Evolutionary conservation across 2,113 vertebrate species (phyloP).

Genomic region (Prinia subflava): DNA sequence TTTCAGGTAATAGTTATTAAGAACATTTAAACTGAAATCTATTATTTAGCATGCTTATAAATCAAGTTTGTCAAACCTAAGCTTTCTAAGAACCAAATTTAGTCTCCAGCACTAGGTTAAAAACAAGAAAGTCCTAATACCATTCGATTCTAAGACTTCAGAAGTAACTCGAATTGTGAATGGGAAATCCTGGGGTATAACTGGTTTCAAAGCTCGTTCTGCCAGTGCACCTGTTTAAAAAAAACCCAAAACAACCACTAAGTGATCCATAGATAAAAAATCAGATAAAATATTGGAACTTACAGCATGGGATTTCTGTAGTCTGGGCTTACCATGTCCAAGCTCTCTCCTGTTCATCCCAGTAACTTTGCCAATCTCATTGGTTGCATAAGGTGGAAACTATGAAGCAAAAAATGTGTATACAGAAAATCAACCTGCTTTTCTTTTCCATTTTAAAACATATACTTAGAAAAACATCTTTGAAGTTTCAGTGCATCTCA

Average conservation of each 20-base stretch:
- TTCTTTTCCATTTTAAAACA: not conserved
- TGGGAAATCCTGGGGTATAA: slow-evolving; percentile 93
- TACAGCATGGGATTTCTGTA: not conserved
- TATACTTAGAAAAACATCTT: not conserved
- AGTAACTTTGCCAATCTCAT: slow-evolving; percentile 89
- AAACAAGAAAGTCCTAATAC: slow-evolving; percentile 62
- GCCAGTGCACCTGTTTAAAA: slow-evolving; percentile 85
- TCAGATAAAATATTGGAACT: not conserved
- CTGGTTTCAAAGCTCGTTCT: slow-evolving; percentile 88
- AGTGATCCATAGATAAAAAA: not conserved
- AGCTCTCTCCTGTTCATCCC: slow-evolving; percentile 91
- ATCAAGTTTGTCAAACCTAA: not conserved
- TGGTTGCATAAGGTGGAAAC: slow-evolving; percentile 98
- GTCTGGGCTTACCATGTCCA: slow-evolving; percentile 85
- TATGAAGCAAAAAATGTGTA: slow-evolving; percentile 38
- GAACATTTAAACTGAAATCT: not conserved
- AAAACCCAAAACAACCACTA: not conserved
- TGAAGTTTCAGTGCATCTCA: not conserved
- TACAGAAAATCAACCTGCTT: not conserved
- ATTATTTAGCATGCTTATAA: not conserved
- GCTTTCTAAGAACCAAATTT: not conserved
- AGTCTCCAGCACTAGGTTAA: not conserved
- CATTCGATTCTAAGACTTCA: slow-evolving; percentile 97
- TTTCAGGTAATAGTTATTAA: not conserved
- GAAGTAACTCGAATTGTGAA: slow-evolving; percentile 95